Evolutionary conservation across 2,113 vertebrate genomes (phyloP), one percentile per base, ranked within the genome.

Genomic region (Scomber colias): DNA sequence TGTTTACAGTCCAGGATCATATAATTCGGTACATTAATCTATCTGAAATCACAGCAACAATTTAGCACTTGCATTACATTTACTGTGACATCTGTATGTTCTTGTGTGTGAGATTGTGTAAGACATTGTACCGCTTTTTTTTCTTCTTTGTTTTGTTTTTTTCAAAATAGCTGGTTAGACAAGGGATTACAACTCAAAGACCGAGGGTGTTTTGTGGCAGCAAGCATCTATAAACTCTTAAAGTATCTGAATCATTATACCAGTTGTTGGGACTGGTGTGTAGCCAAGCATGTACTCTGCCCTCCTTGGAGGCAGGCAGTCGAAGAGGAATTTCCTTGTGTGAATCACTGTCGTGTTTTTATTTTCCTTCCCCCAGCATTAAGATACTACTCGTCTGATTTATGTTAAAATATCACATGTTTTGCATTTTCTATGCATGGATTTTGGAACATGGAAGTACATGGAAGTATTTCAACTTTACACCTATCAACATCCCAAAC

Each of bases 1-100:
- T 73, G 57, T 61, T 82, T 61, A 71, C 61, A 75, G 48, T 40
- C 13, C 15, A 1, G 31, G 50, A 24, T 80, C 55, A 14, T 53
- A 14, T 59, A 19, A 64, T 54, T 74, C 21, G n/a, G 17, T 24
- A 21, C 17, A 40, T 77, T 71, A 40, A 40, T 40, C 17, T 9
- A 55, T 11, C 19, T 69, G 40, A 75, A 46, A 61, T 54, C 35
- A 35, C 35, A 35, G 35, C 11, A 11, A 67, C 10, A 46, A 51
- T 19, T 46, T 19, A 70, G 5, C 31, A 15, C 2, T 5, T 45
- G 16, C 11, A 4, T 46, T n/a, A 57, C 12, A 13, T 27, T 53
- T 11, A 24, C 4, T 30, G 40, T 48, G 17, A 19, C 54, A 67
- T 27, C 21, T 27, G 10, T 17, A 40, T 76, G 44, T 61, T 51